Evolutionary conservation across 2,888 invertebrate species (phyloP), one percentile per base, ranked within the genome.

Genomic region (Acanthosoma haemorrhoidale): DNA sequence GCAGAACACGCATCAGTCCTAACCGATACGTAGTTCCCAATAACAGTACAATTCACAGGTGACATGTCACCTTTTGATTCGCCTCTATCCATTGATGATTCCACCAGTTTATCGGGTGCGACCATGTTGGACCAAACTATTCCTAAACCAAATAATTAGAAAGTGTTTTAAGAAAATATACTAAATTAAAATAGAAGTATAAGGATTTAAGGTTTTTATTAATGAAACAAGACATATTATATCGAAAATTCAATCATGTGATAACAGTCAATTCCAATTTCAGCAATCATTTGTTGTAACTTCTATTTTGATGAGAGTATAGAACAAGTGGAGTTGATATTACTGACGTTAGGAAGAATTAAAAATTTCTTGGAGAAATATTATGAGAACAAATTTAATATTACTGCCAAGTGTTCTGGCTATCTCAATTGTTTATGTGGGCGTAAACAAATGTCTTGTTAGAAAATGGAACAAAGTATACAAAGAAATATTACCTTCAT

Each of bases 1-100:
- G 32, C 60, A 36, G 43, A 67, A 43, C 31, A 13, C n/a, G 51
- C 32, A 32, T 21, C 21, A 43, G 25, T 32, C 15, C 59, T 32
- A 29, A 59, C 31, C 29, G 29, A 64, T 41, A 39, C 39, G 29
- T 41, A 64, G 21, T 64, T 34, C 64, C 38, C 39, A 51, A 51
- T 51, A 51, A 68, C 68, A 68, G 51, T 51, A 67, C 71, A 69
- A 69, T 63, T 64, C 69, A 61, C 66, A 69, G 71, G 71, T 70
- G 72, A 72, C 72, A 72, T 70, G 72, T 73, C 73, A 73, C 73
- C 73, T 73, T 71, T 71, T 67, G 73, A 51, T 57, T 70, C 38
- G 31, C 64, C 66, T 71, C 69, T 71, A 63, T 73, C 73, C 73
- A 67, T 71, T 60, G 73, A 69, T 43, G 73, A 66, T 64, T 73